Percentiles rank a stretch among this genome's conserved stretches.
phyloP scores from a whole-genome alignment of 2,113 vertebrate species.

The Siphamia tubifer region DNA sequence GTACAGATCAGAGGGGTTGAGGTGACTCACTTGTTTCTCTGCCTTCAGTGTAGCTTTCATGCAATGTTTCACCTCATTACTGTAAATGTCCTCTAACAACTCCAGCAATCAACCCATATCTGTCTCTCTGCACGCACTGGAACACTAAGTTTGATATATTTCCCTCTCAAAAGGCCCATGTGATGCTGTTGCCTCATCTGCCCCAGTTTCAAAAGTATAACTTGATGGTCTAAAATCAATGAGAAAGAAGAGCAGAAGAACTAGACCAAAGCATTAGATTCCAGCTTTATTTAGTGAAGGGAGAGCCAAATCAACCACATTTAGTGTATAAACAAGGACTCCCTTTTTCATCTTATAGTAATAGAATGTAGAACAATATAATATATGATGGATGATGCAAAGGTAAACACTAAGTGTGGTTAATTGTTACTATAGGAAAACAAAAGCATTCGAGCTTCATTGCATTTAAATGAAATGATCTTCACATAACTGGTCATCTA shows the following conservation, averaged over 20 bases:
- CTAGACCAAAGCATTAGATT: background rate
- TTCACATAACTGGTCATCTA: background rate
- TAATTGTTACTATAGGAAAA: too few species aligned
- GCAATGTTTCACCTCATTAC: slow-evolving; percentile 53
- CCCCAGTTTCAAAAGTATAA: slow-evolving; percentile 31
- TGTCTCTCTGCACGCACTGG: slow-evolving; percentile 11
- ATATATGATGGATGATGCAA: too few species aligned
- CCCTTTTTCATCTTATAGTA: too few species aligned
- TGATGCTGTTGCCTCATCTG: slow-evolving; percentile 25
- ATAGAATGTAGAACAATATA: too few species aligned
- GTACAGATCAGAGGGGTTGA: slow-evolving; percentile 21
- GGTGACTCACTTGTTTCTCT: slow-evolving; percentile 15
- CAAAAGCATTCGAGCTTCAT: too few species aligned
- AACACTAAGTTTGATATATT: slow-evolving; percentile 27
- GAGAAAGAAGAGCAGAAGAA: background rate
- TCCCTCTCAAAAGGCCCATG: background rate
- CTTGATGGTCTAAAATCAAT: slow-evolving; percentile 27
- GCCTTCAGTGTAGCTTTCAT: slow-evolving; percentile 23
- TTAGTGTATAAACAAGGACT: too few species aligned
- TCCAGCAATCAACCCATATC: slow-evolving; percentile 33
- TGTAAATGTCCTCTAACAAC: slow-evolving; percentile 50
- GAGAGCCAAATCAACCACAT: background rate
- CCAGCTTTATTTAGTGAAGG: background rate
- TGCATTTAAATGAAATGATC: background rate
- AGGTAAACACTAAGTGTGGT: too few species aligned